These are phyloP conservation scores for Polyommatus icarus DNA, from an alignment of 2,888 invertebrate genomes.

Conservation along the genomic window DNA sequence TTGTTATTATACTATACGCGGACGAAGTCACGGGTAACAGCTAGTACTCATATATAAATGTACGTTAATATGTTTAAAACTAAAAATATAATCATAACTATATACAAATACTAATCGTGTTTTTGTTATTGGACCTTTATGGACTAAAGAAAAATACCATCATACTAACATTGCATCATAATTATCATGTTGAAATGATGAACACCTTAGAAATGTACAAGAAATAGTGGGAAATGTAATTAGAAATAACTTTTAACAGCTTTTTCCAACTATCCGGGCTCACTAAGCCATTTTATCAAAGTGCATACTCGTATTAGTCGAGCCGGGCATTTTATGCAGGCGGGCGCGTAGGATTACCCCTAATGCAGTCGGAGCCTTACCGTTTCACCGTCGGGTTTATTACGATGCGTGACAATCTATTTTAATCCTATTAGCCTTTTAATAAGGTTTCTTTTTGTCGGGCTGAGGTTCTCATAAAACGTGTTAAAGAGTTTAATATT, in stretches of 20 bases:
- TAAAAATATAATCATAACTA: no score
- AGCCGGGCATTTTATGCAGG: constrained; percentile 24
- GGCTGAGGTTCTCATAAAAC: background rate
- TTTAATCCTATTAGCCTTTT: background rate
- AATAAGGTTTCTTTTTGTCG: constrained; percentile 24
- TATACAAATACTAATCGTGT: no score
- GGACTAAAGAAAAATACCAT: no score
- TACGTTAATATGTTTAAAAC: no score
- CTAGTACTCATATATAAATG: no score
- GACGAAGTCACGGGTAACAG: no score
- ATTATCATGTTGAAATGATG: background rate
- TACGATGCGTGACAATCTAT: constrained; percentile 1
- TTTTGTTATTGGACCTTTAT: no score
- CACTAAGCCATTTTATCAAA: constrained; percentile 18
- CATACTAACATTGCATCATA: no score
- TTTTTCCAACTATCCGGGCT: background rate
- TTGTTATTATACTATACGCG: no score
- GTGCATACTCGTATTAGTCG: constrained; percentile 22
- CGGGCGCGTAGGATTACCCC: constrained; percentile 8
- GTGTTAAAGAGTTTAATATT: background rate
- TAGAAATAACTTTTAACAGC: constrained; percentile 11
- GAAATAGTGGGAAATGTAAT: background rate
- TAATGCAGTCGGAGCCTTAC: constrained; percentile 14
- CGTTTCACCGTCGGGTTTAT: background rate
- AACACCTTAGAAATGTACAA: background rate